Conservation (phyloP, 2,888 invertebrate genomes). For the Toxonevra muliebris region DNA sequence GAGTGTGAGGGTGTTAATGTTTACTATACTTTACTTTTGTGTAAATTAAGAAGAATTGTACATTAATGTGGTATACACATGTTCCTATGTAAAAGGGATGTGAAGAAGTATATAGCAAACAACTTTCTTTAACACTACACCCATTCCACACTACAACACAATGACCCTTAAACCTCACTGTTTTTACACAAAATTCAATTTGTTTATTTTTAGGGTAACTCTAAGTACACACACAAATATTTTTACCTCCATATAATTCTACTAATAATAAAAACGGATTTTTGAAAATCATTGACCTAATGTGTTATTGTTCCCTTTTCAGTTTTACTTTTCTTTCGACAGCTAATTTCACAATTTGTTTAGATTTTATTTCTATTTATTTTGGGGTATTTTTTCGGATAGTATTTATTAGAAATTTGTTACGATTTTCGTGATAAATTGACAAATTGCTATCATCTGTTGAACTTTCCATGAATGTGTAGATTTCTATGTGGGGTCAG, state of each 20-base stretch:
- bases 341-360: slow-evolving; percentile 23
- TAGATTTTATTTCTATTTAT: slow-evolving; percentile 7
- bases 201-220: too few species aligned
- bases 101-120: too few species aligned
- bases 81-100: too few species aligned
- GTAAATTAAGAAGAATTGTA: slow-evolving; percentile 16
- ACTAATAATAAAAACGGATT: not conserved
- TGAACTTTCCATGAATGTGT: slow-evolving; percentile 12
- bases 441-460: slow-evolving; percentile 44
- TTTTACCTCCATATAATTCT: too few species aligned
- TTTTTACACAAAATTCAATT: too few species aligned
- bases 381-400: not conserved
- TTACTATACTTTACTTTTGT: slow-evolving; percentile 23
- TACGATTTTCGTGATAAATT: slow-evolving; percentile 13
- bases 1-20: slow-evolving; percentile 35
- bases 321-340: not conserved
- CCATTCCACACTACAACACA: too few species aligned
- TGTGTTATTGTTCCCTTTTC: not conserved
- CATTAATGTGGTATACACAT: not conserved
- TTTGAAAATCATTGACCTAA: slow-evolving; percentile 13
- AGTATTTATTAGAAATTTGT: slow-evolving; percentile 11
- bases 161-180: too few species aligned
- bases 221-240: too few species aligned
- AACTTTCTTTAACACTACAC: too few species aligned
- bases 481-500: not conserved